Evolutionary conservation across 2,113 vertebrate genomes (phyloP).

Genomic region (Paratilapia polleni): DNA sequence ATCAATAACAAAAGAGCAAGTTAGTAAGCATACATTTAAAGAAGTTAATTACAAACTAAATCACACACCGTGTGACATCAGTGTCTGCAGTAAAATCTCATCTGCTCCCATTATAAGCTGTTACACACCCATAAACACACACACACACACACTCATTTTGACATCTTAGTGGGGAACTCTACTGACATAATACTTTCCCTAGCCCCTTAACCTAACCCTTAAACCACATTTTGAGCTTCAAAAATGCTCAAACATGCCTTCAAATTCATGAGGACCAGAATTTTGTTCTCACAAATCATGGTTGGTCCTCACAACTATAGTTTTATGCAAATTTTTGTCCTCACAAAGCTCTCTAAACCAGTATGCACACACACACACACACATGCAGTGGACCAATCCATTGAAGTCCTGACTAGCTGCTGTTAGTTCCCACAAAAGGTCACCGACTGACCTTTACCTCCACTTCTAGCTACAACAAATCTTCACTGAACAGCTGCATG

Average conservation of each 20-base stretch:
- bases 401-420: slow-evolving; percentile 48
- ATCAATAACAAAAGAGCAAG: neutral
- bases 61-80: slow-evolving; percentile 3
- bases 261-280: too few relatives aligned
- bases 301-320: too few relatives aligned
- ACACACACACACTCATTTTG: neutral
- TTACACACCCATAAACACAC: neutral
- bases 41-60: slow-evolving; percentile 30
- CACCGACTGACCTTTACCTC: slow-evolving; percentile 72
- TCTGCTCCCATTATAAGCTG: slow-evolving; percentile 11
- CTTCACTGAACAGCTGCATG: slow-evolving; percentile 43
- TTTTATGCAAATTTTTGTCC: too few relatives aligned
- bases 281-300: too few relatives aligned
- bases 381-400: slow-evolving; percentile 60
- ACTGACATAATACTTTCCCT: too few relatives aligned
- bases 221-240: too few relatives aligned
- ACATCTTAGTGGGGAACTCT: too few relatives aligned
- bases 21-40: neutral
- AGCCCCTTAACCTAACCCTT: too few relatives aligned
- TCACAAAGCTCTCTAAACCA: too few relatives aligned
- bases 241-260: too few relatives aligned
- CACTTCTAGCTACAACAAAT: slow-evolving; percentile 63
- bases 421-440: slow-evolving; percentile 70
- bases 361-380: neutral
- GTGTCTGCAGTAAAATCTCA: neutral